Percentiles rank a stretch among this genome's conserved stretches.
Evolutionary conservation across 2,888 invertebrate genomes (phyloP).

Genomic region (Eristalis intricaria): DNA sequence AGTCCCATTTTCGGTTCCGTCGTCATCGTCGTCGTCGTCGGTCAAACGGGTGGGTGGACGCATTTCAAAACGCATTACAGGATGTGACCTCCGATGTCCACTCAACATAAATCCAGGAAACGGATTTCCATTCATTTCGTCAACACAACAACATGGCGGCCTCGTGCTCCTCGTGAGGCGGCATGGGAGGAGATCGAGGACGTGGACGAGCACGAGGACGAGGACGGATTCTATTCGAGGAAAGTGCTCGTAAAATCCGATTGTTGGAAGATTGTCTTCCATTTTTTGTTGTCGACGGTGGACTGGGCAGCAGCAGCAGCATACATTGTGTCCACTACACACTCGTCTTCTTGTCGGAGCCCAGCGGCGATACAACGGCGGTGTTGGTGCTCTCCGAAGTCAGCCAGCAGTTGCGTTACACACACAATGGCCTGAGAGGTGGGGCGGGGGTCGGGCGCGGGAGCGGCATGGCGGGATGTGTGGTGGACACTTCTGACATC

Average conservation of each 20-base stretch:
- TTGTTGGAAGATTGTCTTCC: slow-evolving; percentile 62
- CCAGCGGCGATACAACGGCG: background rate
- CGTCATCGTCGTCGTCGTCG: slow-evolving; percentile 19
- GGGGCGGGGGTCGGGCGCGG: background rate
- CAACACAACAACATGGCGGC: slow-evolving; percentile 65
- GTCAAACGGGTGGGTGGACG: slow-evolving; percentile 47
- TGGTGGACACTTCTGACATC: slow-evolving; percentile 67
- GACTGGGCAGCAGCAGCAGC: background rate
- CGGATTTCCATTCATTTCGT: slow-evolving; percentile 70
- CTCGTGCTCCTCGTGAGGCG: background rate
- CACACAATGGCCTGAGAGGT: background rate
- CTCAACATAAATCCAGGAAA: slow-evolving; percentile 69
- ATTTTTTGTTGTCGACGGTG: slow-evolving; percentile 3
- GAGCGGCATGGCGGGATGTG: background rate
- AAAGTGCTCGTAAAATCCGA: slow-evolving; percentile 68
- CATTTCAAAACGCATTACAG: slow-evolving; percentile 69
- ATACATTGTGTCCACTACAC: slow-evolving; percentile 24
- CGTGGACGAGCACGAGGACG: background rate
- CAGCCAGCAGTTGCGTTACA: slow-evolving; percentile 55
- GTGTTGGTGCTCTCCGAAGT: background rate
- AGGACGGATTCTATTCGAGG: slow-evolving; percentile 29
- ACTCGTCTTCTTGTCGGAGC: slow-evolving; percentile 30
- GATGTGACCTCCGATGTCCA: slow-evolving; percentile 71
- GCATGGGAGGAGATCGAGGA: background rate
- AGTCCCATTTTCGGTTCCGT: slow-evolving; percentile 35